Base-by-base conservation (phyloP, 2,888 invertebrate genomes). In the Halocaridina rubra region DNA sequence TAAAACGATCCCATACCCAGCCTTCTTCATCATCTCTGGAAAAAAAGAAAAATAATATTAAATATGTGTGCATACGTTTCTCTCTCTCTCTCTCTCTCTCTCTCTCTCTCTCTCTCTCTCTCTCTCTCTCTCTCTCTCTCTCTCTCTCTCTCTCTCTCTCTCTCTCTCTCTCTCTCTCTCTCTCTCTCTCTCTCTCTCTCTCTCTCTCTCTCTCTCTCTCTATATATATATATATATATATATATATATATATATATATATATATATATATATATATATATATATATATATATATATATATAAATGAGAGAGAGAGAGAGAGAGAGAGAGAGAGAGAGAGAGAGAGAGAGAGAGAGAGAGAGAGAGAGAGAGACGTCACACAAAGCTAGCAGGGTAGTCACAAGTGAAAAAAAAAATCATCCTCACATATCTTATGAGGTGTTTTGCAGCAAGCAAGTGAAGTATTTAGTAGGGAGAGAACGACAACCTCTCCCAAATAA, bases 1-100 rank as follows among this genome's bases (percentile, higher is more conserved):
- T 74, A 27, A 74, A 74, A 29, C 46, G 72, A 24, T 74, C 72
- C 72, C 72, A 74, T 27, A 22, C 19, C 72, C 72, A 74, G 16
- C 72, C 72, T 4, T 39, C 46, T 16, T 74, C 39, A 16, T 29
- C 72, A 2, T 46, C 39, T 4, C 72, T 74, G 72, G 4, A 64
- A 27, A 0, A 53, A 10, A 3, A 53, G 4, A 53, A 10, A 5
- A 53, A 53, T 53, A 53, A 53, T 1, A 53, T 13, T n/a, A 0
- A 5, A 3, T n/a, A 3, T 1, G 19, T 53, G 19, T 53, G 7
- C 24, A 29, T 4, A 10, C 64, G 24, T 24, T 22, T 53, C 53
- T 53, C 53, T 53, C 53, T 53, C 53, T 53, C 53, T 53, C 53
- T 53, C 53, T 53, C 53, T 53, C 53, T 53, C 53, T 53, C 53